These are phyloP conservation scores for Heliconius melpomene DNA, from an alignment of 1,140 invertebrate genomes.

Conservation along the genomic window DNA sequence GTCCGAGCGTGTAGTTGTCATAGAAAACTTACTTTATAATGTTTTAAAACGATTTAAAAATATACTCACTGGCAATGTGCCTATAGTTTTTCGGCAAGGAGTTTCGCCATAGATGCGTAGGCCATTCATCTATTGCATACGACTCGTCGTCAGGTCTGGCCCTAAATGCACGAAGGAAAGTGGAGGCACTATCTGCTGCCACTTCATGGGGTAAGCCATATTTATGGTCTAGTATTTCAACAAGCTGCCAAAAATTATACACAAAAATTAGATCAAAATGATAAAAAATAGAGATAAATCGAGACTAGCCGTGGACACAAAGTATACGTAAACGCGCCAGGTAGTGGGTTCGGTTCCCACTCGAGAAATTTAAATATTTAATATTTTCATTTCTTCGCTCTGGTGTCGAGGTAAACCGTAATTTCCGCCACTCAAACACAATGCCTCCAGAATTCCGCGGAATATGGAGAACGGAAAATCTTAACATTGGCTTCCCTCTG, in stretches of 20 bases:
- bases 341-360: too few relatives aligned
- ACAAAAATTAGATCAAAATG: not conserved
- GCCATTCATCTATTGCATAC: slow-evolving; percentile 88
- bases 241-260: slow-evolving; percentile 81
- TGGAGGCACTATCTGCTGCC: slow-evolving; percentile 83
- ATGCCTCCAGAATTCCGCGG: too few relatives aligned
- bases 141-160: slow-evolving; percentile 88
- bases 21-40: slow-evolving; percentile 21
- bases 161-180: slow-evolving; percentile 88
- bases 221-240: slow-evolving; percentile 85
- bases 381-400: too few relatives aligned
- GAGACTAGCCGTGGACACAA: too few relatives aligned
- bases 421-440: too few relatives aligned
- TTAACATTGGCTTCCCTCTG: too few relatives aligned
- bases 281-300: too few relatives aligned
- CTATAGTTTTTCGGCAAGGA: slow-evolving; percentile 88
- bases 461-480: too few relatives aligned
- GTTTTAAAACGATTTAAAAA: slow-evolving; percentile 25
- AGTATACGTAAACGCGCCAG: too few relatives aligned
- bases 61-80: slow-evolving; percentile 84
- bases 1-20: not conserved
- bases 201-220: slow-evolving; percentile 84
- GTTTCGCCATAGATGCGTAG: slow-evolving; percentile 87
- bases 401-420: too few relatives aligned
- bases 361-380: too few relatives aligned